Evolutionary conservation across 53 echinoderm and acorn worm species (phyloP).

Genomic region (Patiria pectinifera): DNA sequence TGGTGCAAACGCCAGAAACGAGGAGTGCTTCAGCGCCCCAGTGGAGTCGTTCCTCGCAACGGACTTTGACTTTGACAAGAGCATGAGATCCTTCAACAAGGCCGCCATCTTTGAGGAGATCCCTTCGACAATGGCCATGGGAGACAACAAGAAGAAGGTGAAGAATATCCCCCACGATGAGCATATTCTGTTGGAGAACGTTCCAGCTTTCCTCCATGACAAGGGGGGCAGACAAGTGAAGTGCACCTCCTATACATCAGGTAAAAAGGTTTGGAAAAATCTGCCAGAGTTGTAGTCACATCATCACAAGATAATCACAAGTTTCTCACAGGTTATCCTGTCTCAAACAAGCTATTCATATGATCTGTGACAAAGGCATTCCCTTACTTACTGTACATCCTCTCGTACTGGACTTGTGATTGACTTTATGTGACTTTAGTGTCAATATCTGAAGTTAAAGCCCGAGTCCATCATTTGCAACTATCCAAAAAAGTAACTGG

Average conservation of each 20-base stretch:
- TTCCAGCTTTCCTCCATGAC: constrained; percentile 43
- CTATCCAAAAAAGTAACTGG: no score
- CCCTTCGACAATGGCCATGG: constrained; percentile 20
- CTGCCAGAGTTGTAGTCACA: no score
- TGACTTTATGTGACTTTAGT: no score
- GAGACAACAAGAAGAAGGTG: constrained; percentile 63
- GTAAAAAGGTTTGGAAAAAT: neutral
- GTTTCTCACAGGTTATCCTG: no score
- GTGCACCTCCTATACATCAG: constrained; percentile 46
- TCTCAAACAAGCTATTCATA: no score
- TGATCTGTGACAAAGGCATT: no score
- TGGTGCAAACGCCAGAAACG: constrained; percentile 75
- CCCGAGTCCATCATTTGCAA: no score
- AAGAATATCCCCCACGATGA: constrained; percentile 84
- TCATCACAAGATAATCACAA: no score
- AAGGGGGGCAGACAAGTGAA: constrained; percentile 45
- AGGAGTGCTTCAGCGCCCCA: constrained; percentile 93
- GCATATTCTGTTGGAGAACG: constrained; percentile 69
- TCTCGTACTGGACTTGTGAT: no score
- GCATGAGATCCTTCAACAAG: constrained; percentile 93
- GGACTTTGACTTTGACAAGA: constrained; percentile 97
- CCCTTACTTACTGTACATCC: no score
- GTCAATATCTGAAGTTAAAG: no score
- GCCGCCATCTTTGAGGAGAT: constrained; percentile 82
- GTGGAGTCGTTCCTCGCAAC: constrained; percentile 74